Conservation (phyloP, 2,797 vertebrate genomes). For the Argya squamiceps region DNA sequence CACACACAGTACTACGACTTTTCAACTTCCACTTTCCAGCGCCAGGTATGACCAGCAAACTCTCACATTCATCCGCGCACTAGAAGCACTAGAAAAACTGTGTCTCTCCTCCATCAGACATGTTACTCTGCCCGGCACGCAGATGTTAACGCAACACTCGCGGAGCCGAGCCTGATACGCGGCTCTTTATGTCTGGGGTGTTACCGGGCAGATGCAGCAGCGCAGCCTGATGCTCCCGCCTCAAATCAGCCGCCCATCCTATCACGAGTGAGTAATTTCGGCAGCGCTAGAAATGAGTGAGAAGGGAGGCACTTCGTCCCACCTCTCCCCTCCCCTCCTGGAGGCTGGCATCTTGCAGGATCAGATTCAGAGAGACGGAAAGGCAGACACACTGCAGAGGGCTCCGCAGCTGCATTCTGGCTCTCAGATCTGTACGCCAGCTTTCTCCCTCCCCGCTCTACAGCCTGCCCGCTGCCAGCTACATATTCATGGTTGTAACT, state of each 20-base stretch:
- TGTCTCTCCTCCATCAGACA: not conserved
- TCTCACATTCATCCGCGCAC: not conserved
- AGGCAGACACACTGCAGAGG: not conserved
- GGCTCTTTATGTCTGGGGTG: not conserved
- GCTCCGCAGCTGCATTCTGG: conserved; percentile 1
- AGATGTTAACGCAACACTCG: not conserved
- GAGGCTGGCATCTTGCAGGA: not conserved
- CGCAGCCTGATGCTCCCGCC: not conserved
- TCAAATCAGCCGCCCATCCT: not conserved
- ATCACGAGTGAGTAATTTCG: not conserved
- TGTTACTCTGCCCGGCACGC: not conserved
- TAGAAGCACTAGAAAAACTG: not conserved
- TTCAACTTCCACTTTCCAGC: not conserved
- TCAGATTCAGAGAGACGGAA: not conserved
- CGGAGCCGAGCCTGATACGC: not conserved
- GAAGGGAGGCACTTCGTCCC: not conserved
- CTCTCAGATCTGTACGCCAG: conserved; percentile 3
- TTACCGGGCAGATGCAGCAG: not conserved
- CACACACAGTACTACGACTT: not conserved
- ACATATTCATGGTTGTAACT: not conserved
- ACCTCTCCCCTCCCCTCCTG: not conserved
- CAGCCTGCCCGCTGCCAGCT: conserved; percentile 15
- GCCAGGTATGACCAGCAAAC: not conserved
- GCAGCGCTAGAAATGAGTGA: not conserved
- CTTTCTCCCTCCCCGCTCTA: not conserved